These are phyloP conservation scores for Ornithoptera alexandrae DNA, from an alignment of 2,888 invertebrate species.

Conservation along the genomic window DNA sequence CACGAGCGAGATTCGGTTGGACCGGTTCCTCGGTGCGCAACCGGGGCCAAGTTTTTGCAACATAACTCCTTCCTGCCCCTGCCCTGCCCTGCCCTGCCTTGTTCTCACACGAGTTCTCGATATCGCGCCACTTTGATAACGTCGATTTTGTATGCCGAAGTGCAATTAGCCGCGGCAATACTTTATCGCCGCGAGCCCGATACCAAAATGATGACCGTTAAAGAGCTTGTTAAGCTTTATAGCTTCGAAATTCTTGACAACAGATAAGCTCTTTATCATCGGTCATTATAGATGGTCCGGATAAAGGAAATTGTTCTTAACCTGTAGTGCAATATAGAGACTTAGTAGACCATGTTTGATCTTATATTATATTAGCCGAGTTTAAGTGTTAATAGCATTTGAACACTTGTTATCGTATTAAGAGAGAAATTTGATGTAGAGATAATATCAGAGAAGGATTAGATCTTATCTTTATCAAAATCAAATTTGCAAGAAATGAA, in stretches of 20 bases:
- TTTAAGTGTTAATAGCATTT: too few species aligned
- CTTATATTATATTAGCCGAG: too few species aligned
- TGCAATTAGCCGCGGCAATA: slow-evolving; percentile 26
- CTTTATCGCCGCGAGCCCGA: slow-evolving; percentile 7
- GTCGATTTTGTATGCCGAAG: slow-evolving; percentile 23
- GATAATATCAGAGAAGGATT: too few species aligned
- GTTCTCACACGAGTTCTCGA: slow-evolving; percentile 43
- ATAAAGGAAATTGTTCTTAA: too few species aligned
- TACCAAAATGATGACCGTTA: slow-evolving; percentile 17
- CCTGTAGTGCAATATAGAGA: too few species aligned
- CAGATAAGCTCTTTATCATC: too few species aligned
- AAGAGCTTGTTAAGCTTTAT: slow-evolving; percentile 17
- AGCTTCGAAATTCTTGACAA: slow-evolving; percentile 5
- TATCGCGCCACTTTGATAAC: slow-evolving; percentile 32
- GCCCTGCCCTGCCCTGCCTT: slow-evolving; percentile 24
- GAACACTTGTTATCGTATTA: too few species aligned
- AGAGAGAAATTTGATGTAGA: too few species aligned
- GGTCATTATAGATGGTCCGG: too few species aligned
- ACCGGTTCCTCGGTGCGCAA: slow-evolving; percentile 42
- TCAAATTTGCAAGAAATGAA: too few species aligned
- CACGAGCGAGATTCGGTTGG: slow-evolving; percentile 40
- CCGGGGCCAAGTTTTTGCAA: slow-evolving; percentile 42
- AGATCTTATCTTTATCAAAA: too few species aligned
- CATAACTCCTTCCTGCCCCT: slow-evolving; percentile 42
- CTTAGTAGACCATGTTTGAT: too few species aligned